Evolutionary conservation across 2,797 vertebrate genomes (phyloP).

Genomic region (Lepus oiostolus): DNA sequence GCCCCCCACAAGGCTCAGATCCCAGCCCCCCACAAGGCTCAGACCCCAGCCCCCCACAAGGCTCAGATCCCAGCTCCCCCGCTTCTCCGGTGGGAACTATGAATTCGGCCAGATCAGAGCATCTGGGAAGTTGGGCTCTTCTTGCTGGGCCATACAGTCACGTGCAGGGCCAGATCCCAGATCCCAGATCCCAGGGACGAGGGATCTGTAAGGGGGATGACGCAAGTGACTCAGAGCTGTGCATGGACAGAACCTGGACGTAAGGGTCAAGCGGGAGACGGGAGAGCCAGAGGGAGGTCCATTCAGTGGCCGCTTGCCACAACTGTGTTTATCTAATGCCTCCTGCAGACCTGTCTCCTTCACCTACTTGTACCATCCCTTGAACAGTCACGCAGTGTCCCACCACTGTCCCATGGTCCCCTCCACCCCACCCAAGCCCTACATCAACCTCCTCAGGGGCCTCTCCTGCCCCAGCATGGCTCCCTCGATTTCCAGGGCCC

Average conservation of each 20-base stretch:
- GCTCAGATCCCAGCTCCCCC: not conserved
- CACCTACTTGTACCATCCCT: not conserved
- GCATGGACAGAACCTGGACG: too few species aligned
- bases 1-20: too few species aligned
- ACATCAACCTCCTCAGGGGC: not conserved
- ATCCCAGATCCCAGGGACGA: too few species aligned
- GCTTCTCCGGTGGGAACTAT: not conserved
- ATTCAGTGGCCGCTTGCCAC: not conserved
- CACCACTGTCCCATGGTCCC: not conserved
- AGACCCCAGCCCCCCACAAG: too few species aligned
- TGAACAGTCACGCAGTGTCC: not conserved
- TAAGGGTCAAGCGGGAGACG: not conserved
- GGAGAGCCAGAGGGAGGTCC: not conserved
- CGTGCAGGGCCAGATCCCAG: not conserved
- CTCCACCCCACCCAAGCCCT: not conserved
- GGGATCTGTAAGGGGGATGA: not conserved
- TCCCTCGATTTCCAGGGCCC: slow-evolving; percentile 47
- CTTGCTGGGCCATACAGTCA: not conserved
- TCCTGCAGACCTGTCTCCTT: not conserved
- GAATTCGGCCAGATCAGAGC: not conserved
- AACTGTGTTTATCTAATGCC: not conserved
- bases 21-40: not conserved
- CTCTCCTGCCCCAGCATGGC: not conserved
- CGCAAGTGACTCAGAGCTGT: not conserved
- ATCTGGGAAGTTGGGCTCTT: not conserved